Conservation (phyloP, 2,888 invertebrate genomes). For the Arge pagana region DNA sequence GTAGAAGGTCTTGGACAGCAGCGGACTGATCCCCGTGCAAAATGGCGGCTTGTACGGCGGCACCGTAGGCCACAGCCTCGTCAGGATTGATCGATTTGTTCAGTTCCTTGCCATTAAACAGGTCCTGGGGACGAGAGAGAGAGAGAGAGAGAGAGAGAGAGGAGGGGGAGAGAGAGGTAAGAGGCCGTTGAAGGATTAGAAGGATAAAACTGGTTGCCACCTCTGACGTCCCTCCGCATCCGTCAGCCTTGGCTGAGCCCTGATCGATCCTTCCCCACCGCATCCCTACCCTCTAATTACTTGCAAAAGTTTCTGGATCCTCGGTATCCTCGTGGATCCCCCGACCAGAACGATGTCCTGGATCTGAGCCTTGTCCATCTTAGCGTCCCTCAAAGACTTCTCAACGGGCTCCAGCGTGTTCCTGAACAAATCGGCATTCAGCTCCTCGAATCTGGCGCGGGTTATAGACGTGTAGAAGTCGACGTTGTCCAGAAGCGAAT, state of each 20-base stretch:
- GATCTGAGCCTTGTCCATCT: conserved; percentile 80
- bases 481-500: conserved; percentile 85
- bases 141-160: too few relatives aligned
- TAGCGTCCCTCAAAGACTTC: conserved; percentile 78
- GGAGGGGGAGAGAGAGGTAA: too few relatives aligned
- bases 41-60: conserved; percentile 93
- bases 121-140: conserved; percentile 63
- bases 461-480: conserved; percentile 88
- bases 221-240: too few relatives aligned
- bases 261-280: too few relatives aligned
- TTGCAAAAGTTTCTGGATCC: conserved; percentile 84
- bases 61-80: conserved; percentile 94
- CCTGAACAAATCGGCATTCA: conserved; percentile 84
- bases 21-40: conserved; percentile 86
- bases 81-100: conserved; percentile 96
- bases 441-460: conserved; percentile 87
- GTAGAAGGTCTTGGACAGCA: conserved; percentile 84
- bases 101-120: conserved; percentile 84
- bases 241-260: too few relatives aligned
- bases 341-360: conserved; percentile 86
- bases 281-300: conserved; percentile 41
- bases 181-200: too few relatives aligned
- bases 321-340: conserved; percentile 90
- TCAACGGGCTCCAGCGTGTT: conserved; percentile 84
- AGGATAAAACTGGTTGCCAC: too few relatives aligned